phyloP scores from a whole-genome alignment of 2,797 vertebrate genomes.

The Ara ararauna region DNA sequence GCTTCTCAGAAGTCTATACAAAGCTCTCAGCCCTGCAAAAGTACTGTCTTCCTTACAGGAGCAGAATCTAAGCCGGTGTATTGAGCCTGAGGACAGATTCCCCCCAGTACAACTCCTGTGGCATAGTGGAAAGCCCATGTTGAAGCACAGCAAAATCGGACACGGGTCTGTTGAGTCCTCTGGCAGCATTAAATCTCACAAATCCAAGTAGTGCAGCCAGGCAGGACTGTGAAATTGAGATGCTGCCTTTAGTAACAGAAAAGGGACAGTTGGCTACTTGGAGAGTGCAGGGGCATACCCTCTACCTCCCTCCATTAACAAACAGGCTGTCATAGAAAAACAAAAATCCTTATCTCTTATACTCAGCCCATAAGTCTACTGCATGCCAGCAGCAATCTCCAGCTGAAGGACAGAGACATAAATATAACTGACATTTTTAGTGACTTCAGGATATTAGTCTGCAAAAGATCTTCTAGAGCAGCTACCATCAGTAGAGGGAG shows the following conservation, averaged over 20 bases:
- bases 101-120: not conserved
- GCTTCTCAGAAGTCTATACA: not conserved
- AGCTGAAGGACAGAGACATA: constrained; percentile 21
- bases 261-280: not conserved
- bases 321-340: not conserved
- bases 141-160: not conserved
- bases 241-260: not conserved
- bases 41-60: not conserved
- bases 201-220: not conserved
- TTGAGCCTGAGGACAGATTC: not conserved
- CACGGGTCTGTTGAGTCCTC: not conserved
- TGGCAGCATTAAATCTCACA: not conserved
- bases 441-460: not conserved
- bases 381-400: constrained; percentile 8
- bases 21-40: not conserved
- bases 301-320: not conserved
- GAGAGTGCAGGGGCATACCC: not conserved
- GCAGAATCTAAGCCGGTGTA: not conserved
- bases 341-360: not conserved
- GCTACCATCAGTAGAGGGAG: not conserved
- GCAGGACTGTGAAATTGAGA: not conserved
- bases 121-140: accelerated
- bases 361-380: not conserved
- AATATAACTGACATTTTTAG: constrained; percentile 6
- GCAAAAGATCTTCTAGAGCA: not conserved